These are phyloP conservation scores for Drosophila equinoxialis DNA, from an alignment of 1,140 invertebrate species.

Conservation along the genomic window DNA sequence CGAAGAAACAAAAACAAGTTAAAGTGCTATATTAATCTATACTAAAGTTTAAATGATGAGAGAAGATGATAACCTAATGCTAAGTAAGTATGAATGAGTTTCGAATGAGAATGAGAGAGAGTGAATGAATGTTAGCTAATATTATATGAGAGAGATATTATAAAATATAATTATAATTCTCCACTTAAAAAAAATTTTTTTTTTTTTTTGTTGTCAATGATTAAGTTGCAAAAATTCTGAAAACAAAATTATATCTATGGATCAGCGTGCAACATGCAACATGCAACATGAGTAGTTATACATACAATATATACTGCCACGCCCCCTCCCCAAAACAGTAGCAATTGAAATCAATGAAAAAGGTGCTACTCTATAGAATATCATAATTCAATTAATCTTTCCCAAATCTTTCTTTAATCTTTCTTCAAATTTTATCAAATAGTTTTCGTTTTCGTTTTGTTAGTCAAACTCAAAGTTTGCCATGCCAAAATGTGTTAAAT, in stretches of 20 bases:
- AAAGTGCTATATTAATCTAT: slow-evolving; percentile 77
- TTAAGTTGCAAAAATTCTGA: slow-evolving; percentile 12
- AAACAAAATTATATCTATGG: slow-evolving; percentile 10
- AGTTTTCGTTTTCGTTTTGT: slow-evolving; percentile 38
- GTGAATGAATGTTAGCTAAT: slow-evolving; percentile 23
- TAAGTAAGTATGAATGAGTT: slow-evolving; percentile 40
- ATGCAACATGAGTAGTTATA: not conserved
- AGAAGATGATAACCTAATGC: slow-evolving; percentile 35
- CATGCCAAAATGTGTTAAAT: slow-evolving; percentile 65
- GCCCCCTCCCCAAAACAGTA: slow-evolving; percentile 43
- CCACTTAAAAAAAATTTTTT: not conserved
- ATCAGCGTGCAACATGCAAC: too few relatives aligned
- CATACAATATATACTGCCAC: slow-evolving; percentile 51
- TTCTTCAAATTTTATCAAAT: not conserved
- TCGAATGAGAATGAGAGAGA: slow-evolving; percentile 7
- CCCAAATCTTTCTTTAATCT: too few relatives aligned
- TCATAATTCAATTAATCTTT: not conserved
- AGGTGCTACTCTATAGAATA: slow-evolving; percentile 52
- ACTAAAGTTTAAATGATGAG: slow-evolving; percentile 53
- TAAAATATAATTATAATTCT: not conserved
- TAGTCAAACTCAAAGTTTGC: slow-evolving; percentile 75
- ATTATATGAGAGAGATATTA: not conserved
- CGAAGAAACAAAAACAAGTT: slow-evolving; percentile 43
- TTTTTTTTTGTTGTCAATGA: slow-evolving; percentile 15
- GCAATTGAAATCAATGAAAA: slow-evolving; percentile 28